phyloP scores from a whole-genome alignment of 2,797 vertebrate species.

The Podargus strigoides region DNA sequence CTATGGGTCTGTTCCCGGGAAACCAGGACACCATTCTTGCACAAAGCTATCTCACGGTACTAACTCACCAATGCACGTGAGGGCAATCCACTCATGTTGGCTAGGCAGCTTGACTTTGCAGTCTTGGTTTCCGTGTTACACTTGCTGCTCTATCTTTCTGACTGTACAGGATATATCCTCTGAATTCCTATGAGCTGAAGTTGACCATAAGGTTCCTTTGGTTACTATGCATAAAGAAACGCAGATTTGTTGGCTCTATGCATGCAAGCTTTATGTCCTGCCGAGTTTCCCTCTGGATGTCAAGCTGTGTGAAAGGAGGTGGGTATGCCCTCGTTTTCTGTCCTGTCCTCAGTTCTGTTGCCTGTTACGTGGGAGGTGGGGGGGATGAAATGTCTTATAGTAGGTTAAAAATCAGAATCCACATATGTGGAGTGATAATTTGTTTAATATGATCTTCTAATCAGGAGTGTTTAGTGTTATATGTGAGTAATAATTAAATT shows the following conservation, averaged over 20 bases:
- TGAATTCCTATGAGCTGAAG: not conserved
- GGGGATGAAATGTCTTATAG: not conserved
- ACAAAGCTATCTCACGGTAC: not conserved
- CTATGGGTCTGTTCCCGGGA: too few species aligned
- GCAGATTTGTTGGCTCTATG: not conserved
- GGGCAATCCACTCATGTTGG: fast-evolving
- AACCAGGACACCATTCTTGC: too few species aligned
- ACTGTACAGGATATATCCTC: not conserved
- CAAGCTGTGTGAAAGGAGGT: not conserved
- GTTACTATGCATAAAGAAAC: not conserved
- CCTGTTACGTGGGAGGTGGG: not conserved
- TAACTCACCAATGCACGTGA: fast-evolving
- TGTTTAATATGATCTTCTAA: not conserved
- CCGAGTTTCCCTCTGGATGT: not conserved
- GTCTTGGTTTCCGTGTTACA: not conserved
- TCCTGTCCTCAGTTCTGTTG: not conserved
- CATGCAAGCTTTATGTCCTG: not conserved
- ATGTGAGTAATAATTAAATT: not conserved
- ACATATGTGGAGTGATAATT: not conserved
- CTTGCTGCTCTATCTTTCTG: not conserved
- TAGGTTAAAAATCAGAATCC: not conserved
- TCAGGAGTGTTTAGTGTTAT: not conserved
- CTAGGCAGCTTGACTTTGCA: not conserved
- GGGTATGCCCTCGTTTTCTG: not conserved
- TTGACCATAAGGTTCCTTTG: not conserved